These are phyloP conservation scores for Daboia siamensis DNA, from an alignment of 2,113 vertebrate species.

Conservation along the genomic window DNA sequence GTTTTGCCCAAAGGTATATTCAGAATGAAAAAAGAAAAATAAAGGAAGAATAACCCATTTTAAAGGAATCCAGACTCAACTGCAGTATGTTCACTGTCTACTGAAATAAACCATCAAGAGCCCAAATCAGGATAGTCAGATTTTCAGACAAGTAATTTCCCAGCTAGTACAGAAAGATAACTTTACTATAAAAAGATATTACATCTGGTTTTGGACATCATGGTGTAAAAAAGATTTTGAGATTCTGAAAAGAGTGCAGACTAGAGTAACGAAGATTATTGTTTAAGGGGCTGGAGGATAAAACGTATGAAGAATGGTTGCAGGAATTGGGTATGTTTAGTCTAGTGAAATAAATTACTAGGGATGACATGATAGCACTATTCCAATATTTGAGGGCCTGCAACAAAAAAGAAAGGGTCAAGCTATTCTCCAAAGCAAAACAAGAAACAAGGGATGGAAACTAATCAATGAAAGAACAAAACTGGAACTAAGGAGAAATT, in stretches of 20 bases:
- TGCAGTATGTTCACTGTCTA: background rate
- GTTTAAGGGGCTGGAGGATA: background rate
- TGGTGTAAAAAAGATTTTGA: background rate
- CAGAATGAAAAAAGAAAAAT: background rate
- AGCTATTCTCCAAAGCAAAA: background rate
- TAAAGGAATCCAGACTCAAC: background rate
- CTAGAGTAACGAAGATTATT: background rate
- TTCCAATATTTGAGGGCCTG: background rate
- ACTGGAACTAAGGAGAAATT: background rate
- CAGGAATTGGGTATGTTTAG: background rate
- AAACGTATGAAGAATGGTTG: background rate
- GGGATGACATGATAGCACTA: background rate
- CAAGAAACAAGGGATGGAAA: background rate
- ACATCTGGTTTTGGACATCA: background rate
- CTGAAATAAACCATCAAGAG: background rate
- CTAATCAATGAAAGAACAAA: background rate
- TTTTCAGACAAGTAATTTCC: background rate
- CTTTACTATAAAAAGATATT: background rate
- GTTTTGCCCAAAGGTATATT: background rate
- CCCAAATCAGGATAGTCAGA: background rate
- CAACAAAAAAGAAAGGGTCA: background rate
- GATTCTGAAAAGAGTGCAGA: background rate
- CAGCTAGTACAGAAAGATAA: background rate
- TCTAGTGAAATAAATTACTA: background rate
- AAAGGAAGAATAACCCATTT: background rate